Base-by-base conservation (phyloP, 2,113 vertebrate genomes). In the Anarrhichthys ocellatus region DNA sequence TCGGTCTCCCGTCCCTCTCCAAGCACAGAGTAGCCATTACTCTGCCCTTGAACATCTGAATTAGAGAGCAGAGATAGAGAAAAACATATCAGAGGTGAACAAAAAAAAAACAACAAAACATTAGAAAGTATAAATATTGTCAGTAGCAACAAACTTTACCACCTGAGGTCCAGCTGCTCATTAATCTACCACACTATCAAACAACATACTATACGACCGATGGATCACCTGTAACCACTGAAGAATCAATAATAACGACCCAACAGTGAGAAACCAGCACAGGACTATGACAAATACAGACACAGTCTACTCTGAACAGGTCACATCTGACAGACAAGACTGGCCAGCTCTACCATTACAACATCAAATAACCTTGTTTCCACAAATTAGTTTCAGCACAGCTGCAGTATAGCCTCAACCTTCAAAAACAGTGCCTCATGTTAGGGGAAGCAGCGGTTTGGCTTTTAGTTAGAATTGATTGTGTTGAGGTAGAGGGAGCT, bases 281-380 rank as follows among this genome's bases (percentile, higher is more conserved):
- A 78, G 20, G 71, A 87, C 74, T 58, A 84, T 82, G 69, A 83
- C 65, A 80, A 46, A 68, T 11, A 83, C 73, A 85, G n/a, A 82
- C 61, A 82, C 61, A 42, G 36, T 88, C 85, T 92, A 81, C 66
- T 87, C 78, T 73, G 80, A 75, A 78, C 73, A 74, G 40, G 82
- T 76, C 73, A 87, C 88, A 71, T 46, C 29, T 67, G 72, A 93
- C 87, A 86, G 40, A 86, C 74, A 56, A 27, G 48, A 89, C 77
- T 76, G 83, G 22, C 29, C 79, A 85, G 73, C 73, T 73, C 73
- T 83, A 90, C 68, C 44, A 82, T 72, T 56, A 90, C 82, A 78
- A 92, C 91, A 89, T 61, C 85, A 70, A 86, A 75, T 38, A 86
- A 84, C 81, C 93, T 94, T 93, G 94, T 94, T 94, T 95, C 94